Conservation (phyloP, 2,113 vertebrate genomes). For the Salvelinus sp. region DNA sequence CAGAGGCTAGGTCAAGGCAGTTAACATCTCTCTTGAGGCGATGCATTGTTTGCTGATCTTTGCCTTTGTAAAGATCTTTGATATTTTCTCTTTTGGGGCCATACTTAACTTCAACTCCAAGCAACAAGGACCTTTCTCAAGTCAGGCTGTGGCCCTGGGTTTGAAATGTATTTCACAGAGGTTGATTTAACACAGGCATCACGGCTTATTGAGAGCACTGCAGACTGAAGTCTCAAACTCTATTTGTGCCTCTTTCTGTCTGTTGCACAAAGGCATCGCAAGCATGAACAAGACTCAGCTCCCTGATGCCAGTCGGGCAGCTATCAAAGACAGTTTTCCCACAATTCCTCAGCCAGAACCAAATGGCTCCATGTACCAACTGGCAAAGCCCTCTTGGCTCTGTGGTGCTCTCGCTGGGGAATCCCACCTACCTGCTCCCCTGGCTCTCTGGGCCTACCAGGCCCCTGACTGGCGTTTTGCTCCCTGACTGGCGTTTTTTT, state of each 20-base stretch:
- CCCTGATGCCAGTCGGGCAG: conserved; percentile 29
- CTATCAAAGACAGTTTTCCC: neutral
- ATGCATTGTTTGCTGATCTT: neutral
- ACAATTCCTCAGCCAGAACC: conserved; percentile 14
- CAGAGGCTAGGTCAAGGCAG: neutral
- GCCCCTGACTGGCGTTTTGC: neutral
- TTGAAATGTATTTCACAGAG: conserved; percentile 38
- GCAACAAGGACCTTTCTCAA: neutral
- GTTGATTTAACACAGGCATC: conserved; percentile 58
- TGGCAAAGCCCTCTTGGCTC: neutral
- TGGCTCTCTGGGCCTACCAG: conserved; percentile 12
- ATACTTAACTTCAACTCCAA: conserved; percentile 37
- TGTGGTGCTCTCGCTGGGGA: neutral
- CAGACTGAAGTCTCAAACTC: conserved; percentile 43
- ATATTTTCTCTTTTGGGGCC: conserved; percentile 26
- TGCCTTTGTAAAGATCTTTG: neutral
- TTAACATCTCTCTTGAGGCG: too few relatives aligned
- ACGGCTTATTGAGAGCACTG: conserved; percentile 61
- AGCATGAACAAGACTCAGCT: conserved; percentile 21
- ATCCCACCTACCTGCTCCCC: conserved; percentile 14
- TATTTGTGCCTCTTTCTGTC: conserved; percentile 55
- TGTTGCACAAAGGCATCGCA: conserved; percentile 34
- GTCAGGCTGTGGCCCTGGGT: neutral
- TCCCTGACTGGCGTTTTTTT: neutral
- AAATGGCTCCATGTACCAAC: conserved; percentile 1